These are phyloP conservation scores for Orthosia gracilis DNA, from an alignment of 2,888 invertebrate genomes.

Conservation along the genomic window DNA sequence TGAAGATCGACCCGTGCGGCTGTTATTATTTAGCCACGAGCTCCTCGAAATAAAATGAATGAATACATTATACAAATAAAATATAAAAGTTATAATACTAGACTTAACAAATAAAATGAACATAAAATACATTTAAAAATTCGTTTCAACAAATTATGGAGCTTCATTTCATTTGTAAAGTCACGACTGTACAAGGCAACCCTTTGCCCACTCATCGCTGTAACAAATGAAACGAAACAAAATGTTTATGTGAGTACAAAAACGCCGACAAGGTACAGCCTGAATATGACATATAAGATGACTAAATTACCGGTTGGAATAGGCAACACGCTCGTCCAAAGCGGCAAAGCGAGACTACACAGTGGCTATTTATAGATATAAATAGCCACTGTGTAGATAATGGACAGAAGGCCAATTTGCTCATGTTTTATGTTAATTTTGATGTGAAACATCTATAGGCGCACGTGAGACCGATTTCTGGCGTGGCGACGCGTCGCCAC, in stretches of 20 bases:
- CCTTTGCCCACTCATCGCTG: slow-evolving; percentile 31
- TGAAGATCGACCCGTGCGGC: no score
- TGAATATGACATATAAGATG: slow-evolving; percentile 47
- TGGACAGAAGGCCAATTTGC: slow-evolving; percentile 3
- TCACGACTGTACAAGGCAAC: slow-evolving; percentile 1
- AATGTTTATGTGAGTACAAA: slow-evolving; percentile 33
- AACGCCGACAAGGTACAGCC: slow-evolving; percentile 12
- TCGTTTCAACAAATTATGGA: slow-evolving; percentile 18
- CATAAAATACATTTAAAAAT: slow-evolving; percentile 7
- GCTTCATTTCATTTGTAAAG: slow-evolving; percentile 26
- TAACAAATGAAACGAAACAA: slow-evolving; percentile 27
- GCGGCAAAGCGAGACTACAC: slow-evolving; percentile 28
- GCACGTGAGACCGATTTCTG: no score
- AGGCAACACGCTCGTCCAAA: slow-evolving; percentile 19
- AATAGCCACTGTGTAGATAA: background rate
- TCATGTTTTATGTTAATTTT: no score
- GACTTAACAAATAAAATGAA: background rate
- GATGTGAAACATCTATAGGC: no score
- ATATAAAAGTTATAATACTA: background rate
- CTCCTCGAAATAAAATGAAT: no score
- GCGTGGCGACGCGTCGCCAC: no score
- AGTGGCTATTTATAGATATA: no score
- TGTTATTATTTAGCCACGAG: no score
- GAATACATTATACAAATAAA: background rate
- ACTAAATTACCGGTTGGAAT: slow-evolving; percentile 21